Base-by-base conservation (phyloP, 2,113 vertebrate genomes). In the Bucco capensis region DNA sequence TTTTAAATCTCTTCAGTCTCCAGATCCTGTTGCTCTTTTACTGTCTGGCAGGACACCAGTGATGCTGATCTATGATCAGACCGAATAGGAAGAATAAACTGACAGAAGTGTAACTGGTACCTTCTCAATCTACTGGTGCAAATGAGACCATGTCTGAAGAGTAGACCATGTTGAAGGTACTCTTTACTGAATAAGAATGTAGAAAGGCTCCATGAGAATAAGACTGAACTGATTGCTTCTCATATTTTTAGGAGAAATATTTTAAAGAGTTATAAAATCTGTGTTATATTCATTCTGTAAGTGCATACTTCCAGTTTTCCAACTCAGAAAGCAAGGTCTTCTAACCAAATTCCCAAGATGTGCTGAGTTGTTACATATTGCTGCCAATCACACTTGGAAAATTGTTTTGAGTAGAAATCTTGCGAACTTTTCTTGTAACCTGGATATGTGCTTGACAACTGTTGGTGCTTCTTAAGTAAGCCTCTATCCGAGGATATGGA, bases 61-160 rank as follows among this genome's bases (percentile, higher is more conserved):
- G 75, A 70, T 75, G 42, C 71, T 86, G 64, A 91, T 91, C 51
- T 88, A n/a, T 69, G 40, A 84, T 78, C 71, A 57, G 80, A 37
- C 22, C 22, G 67, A 62, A 88, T 6, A 72, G 69, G 73, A 78
- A 56, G 66, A 91, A 89, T 70, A 78, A 84, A 91, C 91, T 77
- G 84, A 57, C 73, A 83, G 33, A 28, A 42, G 33, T n/a, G 28
- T 64, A 31, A 33, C 49, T 61, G 18, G 16, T 65, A 10, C 57
- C 6, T 83, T 78, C 71, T 90, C 50, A 83, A 14, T n/a, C 28
- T 19, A 60, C 35, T 31, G 51, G 12, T 65, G 31, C 37, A 76
- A 78, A 46, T 50, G 33, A 86, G 53, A 24, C 40, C 31, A 19
- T 84, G 58, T 42, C 76, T 94, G 38, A 49, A 69, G 53, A 40